These are phyloP conservation scores for Callospermophilus lateralis DNA, from an alignment of 2,113 vertebrate species.

Conservation along the genomic window DNA sequence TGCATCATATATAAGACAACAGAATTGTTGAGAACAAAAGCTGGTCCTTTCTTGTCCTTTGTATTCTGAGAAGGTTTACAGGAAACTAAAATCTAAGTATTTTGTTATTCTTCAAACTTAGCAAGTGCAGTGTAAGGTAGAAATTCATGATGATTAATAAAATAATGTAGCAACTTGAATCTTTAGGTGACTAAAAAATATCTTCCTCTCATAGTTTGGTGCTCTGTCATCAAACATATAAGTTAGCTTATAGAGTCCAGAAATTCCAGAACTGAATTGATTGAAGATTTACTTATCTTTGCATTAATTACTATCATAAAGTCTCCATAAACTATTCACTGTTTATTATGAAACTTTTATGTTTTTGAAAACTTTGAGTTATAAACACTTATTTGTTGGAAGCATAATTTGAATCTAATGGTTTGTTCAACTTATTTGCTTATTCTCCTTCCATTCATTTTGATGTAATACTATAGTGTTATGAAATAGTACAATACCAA, in stretches of 20 bases:
- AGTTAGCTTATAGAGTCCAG: not conserved
- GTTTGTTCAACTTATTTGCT: slow-evolving; percentile 21
- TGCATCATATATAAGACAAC: not conserved
- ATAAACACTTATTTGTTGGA: slow-evolving; percentile 45
- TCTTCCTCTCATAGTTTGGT: not conserved
- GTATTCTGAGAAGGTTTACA: slow-evolving; percentile 53
- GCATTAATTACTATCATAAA: slow-evolving; percentile 14
- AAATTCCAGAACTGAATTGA: not conserved
- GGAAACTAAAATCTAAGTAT: slow-evolving; percentile 17
- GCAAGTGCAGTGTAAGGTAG: not conserved
- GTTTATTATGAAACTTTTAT: slow-evolving; percentile 26
- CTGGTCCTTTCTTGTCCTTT: not conserved
- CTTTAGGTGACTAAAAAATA: slow-evolving; percentile 43
- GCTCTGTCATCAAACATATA: not conserved
- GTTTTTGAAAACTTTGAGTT: slow-evolving; percentile 13
- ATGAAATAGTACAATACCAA: not conserved
- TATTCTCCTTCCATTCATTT: slow-evolving; percentile 18
- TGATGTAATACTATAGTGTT: not conserved
- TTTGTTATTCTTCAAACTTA: slow-evolving; percentile 17
- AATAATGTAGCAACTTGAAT: slow-evolving; percentile 3
- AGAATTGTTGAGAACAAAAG: slow-evolving; percentile 70
- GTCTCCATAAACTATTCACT: slow-evolving; percentile 34
- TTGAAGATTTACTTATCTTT: slow-evolving; percentile 1
- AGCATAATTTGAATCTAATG: slow-evolving; percentile 40
- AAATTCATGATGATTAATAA: slow-evolving; percentile 57